These are phyloP conservation scores for Parazoanthus swiftii DNA, from an alignment of 92 coral and sea anemone species.

Conservation along the genomic window DNA sequence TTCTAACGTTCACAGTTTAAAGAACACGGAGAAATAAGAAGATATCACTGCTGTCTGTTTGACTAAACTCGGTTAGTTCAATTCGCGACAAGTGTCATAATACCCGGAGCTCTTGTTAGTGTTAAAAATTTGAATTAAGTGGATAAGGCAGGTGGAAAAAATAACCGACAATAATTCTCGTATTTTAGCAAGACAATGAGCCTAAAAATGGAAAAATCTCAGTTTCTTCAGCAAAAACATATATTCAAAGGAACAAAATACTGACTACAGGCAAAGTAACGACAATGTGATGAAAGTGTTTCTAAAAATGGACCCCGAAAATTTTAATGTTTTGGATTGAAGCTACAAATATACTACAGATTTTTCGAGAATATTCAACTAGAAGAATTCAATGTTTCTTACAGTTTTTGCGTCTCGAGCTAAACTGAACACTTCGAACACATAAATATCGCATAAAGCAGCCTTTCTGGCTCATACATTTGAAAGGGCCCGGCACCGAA, in stretches of 20 bases:
- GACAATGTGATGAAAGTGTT: neutral
- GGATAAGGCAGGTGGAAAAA: constrained; percentile 30
- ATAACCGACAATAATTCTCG: neutral
- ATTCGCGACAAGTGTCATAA: neutral
- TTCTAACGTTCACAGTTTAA: neutral
- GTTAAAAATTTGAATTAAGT: constrained; percentile 25
- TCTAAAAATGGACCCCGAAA: neutral
- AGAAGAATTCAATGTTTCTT: neutral
- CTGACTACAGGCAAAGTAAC: neutral
- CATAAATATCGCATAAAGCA: neutral
- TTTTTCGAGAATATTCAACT: constrained; percentile 2
- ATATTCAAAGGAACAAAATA: neutral
- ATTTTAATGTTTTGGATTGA: neutral
- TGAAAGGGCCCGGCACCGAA: neutral
- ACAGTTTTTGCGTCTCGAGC: neutral
- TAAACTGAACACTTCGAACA: neutral
- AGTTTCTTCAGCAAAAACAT: neutral
- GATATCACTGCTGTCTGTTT: neutral
- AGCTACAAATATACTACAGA: constrained; percentile 18
- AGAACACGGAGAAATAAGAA: neutral
- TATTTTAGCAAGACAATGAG: neutral
- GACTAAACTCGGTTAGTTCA: neutral
- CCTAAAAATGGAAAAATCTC: neutral
- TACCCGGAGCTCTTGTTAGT: constrained; percentile 10
- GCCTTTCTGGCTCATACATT: neutral